Evolutionary conservation across 2,888 invertebrate genomes (phyloP).

Genomic region (Arge pagana): DNA sequence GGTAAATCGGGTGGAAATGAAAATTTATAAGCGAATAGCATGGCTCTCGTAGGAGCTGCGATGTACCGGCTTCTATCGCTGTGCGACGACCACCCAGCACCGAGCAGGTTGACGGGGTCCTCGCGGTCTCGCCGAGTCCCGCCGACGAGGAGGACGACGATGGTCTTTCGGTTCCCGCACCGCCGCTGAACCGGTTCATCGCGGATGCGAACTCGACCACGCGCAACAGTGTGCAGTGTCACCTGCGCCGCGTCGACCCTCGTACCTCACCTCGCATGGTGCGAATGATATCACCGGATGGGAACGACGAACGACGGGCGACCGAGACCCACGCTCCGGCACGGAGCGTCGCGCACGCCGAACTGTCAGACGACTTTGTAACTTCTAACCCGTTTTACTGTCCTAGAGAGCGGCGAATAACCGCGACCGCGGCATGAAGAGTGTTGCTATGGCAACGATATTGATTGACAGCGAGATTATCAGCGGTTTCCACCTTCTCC

Average conservation of each 20-base stretch:
- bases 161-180: slow-evolving; percentile 23
- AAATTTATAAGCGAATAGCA: no score
- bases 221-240: no score
- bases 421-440: slow-evolving; percentile 10
- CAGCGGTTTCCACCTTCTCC: neutral
- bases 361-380: no score
- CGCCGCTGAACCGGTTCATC: neutral
- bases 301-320: no score
- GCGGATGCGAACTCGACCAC: neutral
- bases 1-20: no score
- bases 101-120: no score
- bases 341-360: no score
- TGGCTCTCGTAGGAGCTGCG: no score
- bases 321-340: no score
- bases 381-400: neutral
- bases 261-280: neutral
- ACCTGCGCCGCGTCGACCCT: neutral
- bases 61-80: no score
- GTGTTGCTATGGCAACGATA: slow-evolving; percentile 43
- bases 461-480: slow-evolving; percentile 35
- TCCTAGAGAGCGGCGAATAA: neutral
- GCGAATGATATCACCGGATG: no score
- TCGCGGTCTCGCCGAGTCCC: slow-evolving; percentile 27
- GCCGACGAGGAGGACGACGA: slow-evolving; percentile 24
- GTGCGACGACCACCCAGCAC: no score